A percentile compares a stretch with the other conserved stretches of the same genome.
Conservation (phyloP, 2,797 vertebrate genomes). For the Gephyroberyx darwinii region DNA sequence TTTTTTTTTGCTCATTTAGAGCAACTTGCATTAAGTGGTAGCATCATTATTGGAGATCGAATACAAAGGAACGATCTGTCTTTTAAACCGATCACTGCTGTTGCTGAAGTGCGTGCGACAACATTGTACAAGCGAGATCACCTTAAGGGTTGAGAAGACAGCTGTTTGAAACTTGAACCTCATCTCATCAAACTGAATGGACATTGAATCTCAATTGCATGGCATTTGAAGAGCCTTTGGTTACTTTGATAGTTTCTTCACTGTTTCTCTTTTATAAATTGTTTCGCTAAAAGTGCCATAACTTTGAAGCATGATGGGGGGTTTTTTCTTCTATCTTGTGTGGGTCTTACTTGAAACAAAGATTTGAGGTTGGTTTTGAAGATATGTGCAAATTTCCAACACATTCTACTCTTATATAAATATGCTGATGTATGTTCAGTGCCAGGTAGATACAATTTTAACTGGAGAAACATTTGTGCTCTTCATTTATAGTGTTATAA, state of each 20-base stretch:
- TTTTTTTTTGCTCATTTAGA: constrained; percentile 4
- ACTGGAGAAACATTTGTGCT: constrained; percentile 2
- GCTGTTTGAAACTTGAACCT: not conserved
- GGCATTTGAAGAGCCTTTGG: not conserved
- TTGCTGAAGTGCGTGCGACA: constrained; percentile 1
- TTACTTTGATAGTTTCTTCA: not conserved
- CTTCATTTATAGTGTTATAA: constrained; percentile 28
- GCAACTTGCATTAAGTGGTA: not conserved
- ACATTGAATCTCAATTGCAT: not conserved
- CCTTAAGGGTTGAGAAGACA: not conserved
- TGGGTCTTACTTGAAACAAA: constrained; percentile 1
- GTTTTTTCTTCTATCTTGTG: too few relatives aligned
- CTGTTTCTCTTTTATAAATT: not conserved
- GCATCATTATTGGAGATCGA: not conserved
- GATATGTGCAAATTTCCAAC: not conserved
- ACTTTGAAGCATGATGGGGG: not conserved
- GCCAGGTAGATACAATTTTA: not conserved
- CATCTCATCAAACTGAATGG: not conserved
- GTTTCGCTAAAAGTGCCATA: not conserved
- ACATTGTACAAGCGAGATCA: not conserved
- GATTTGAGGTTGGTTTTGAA: not conserved
- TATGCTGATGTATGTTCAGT: constrained; percentile 11
- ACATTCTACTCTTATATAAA: not conserved
- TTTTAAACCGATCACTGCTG: not conserved
- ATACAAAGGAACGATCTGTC: not conserved